phyloP scores from a whole-genome alignment of 1,140 invertebrate genomes.

The Drosophila suzukii region DNA sequence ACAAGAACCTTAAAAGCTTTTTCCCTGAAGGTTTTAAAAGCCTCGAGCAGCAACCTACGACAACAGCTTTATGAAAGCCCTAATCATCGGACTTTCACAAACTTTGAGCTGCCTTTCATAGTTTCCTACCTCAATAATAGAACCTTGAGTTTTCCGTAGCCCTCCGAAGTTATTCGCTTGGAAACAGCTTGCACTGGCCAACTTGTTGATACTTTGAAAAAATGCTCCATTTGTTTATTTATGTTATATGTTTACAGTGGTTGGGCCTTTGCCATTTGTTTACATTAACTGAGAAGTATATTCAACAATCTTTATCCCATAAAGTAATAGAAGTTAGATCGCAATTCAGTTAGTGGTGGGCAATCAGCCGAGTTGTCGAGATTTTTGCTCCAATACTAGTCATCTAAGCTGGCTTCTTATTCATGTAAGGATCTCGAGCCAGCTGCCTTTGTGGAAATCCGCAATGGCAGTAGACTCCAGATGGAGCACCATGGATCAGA shows the following conservation, averaged over 20 bases:
- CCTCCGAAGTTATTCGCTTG: neutral
- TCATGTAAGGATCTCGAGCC: slow-evolving; percentile 37
- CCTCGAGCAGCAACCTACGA: neutral
- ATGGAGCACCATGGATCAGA: slow-evolving; percentile 7
- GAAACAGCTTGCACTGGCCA: neutral
- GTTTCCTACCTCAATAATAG: slow-evolving; percentile 1
- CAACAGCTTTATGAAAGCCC: slow-evolving; percentile 1
- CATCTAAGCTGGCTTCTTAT: slow-evolving; percentile 24
- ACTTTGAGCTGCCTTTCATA: slow-evolving; percentile 33
- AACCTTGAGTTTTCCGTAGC: neutral
- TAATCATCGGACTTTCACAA: neutral
- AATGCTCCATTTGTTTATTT: slow-evolving; percentile 30
- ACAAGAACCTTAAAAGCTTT: slow-evolving; percentile 56
- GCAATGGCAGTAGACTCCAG: neutral
- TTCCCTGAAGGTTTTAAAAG: slow-evolving; percentile 4
- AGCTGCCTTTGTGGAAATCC: slow-evolving; percentile 54
- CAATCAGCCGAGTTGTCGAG: neutral
- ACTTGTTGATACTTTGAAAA: slow-evolving; percentile 60
- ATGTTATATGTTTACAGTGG: slow-evolving; percentile 2
- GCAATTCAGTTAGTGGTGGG: slow-evolving; percentile 28
- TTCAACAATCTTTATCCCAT: neutral
- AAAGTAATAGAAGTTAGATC: neutral
- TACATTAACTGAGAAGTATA: slow-evolving; percentile 3
- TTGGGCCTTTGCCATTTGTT: slow-evolving; percentile 18
- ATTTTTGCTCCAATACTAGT: neutral